Percentiles rank a stretch among this genome's conserved stretches.
These are phyloP conservation scores for Corticium candelabrum DNA, from an alignment of 37 sponge, comb jelly and placozoan species.

Conservation along the genomic window DNA sequence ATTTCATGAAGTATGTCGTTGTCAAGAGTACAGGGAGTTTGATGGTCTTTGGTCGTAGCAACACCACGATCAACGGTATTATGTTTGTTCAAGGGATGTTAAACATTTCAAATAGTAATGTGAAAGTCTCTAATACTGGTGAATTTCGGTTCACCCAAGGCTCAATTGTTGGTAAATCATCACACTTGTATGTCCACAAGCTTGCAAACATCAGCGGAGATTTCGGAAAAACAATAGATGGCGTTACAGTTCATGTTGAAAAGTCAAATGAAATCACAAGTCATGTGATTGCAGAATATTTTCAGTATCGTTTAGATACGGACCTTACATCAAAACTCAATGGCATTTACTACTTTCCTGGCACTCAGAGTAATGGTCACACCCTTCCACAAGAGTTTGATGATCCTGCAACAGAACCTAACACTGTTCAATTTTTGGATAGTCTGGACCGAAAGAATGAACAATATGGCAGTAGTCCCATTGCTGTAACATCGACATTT, in stretches of 20 bases:
- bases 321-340: neutral
- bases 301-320: neutral
- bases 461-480: neutral
- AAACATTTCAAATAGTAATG: neutral
- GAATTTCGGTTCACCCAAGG: neutral
- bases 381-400: neutral
- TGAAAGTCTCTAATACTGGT: neutral
- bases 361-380: neutral
- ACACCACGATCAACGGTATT: neutral
- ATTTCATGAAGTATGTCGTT: no score
- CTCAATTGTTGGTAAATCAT: neutral
- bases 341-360: neutral
- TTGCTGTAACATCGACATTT: neutral
- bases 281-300: neutral
- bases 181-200: neutral
- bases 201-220: neutral
- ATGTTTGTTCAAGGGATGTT: neutral
- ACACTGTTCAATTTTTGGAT: neutral
- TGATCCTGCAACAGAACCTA: neutral
- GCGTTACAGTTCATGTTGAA: neutral
- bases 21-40: no score
- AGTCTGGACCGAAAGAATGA: neutral
- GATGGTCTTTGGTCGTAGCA: no score
- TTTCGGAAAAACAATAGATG: neutral
- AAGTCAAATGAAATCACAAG: no score